These are phyloP conservation scores for Enteromius unitaeniatus DNA, from an alignment of 2,797 vertebrate genomes.

Conservation along the genomic window DNA sequence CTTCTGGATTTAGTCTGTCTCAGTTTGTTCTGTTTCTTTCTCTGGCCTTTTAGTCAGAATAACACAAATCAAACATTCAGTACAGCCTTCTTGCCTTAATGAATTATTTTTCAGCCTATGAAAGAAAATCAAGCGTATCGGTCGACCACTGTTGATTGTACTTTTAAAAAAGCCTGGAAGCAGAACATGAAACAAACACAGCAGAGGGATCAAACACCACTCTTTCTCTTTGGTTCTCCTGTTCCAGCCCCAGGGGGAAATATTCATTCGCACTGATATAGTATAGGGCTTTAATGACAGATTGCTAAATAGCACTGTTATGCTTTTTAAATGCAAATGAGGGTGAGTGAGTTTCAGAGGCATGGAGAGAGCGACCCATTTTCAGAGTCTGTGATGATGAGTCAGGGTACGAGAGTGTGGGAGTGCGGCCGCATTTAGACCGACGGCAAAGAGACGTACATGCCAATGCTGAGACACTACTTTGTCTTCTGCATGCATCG, in stretches of 20 bases:
- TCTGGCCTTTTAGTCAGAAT: background rate
- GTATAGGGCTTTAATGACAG: slow-evolving; percentile 13
- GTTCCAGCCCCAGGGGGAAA: background rate
- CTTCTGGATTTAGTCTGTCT: no score
- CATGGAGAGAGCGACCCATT: slow-evolving; percentile 9
- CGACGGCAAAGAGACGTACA: no score
- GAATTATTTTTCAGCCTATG: background rate
- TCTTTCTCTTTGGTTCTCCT: background rate
- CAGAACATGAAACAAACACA: slow-evolving; percentile 12
- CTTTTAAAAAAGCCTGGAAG: background rate
- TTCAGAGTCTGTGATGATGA: slow-evolving; percentile 17
- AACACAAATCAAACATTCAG: background rate
- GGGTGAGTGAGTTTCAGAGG: slow-evolving; percentile 13
- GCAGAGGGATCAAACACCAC: background rate
- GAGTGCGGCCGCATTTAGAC: slow-evolving; percentile 13
- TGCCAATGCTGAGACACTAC: background rate
- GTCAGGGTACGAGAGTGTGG: slow-evolving; percentile 5
- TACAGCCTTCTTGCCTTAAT: background rate
- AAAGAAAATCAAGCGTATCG: background rate
- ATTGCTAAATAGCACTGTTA: slow-evolving; percentile 32
- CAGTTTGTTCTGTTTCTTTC: no score
- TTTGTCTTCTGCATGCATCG: background rate
- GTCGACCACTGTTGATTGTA: background rate
- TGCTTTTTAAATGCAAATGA: slow-evolving; percentile 42
- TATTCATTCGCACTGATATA: slow-evolving; percentile 23